Evolutionary conservation across 2,113 vertebrate genomes (phyloP).

Genomic region (Indri indri): DNA sequence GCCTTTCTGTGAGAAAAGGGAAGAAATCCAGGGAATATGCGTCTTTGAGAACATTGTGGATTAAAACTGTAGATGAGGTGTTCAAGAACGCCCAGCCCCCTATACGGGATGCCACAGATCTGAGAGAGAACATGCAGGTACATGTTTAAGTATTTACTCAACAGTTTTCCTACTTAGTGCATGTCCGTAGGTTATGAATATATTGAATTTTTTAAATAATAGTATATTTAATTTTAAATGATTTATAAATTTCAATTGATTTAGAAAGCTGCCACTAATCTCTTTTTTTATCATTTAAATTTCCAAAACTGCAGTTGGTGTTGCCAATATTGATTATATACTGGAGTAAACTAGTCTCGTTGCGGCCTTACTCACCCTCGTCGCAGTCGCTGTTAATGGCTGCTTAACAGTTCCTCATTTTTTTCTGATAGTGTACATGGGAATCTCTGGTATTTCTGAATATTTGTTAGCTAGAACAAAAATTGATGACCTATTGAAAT

Average conservation of each 20-base stretch:
- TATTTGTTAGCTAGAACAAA: background rate
- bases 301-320: background rate
- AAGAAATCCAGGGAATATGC: conserved; percentile 96
- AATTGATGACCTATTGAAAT: background rate
- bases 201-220: background rate
- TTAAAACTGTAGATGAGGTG: conserved; percentile 95
- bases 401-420: background rate
- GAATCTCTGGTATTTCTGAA: background rate
- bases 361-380: background rate
- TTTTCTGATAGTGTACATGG: background rate
- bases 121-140: conserved; percentile 99
- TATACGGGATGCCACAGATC: conserved; percentile 95
- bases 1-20: conserved; percentile 96
- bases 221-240: background rate
- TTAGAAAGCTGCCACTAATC: background rate
- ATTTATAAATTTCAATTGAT: background rate
- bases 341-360: background rate
- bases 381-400: background rate
- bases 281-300: background rate
- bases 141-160: background rate
- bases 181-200: background rate
- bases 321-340: background rate
- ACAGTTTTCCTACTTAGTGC: fast-evolving
- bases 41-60: conserved; percentile 94
- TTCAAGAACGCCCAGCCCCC: conserved; percentile 95